phyloP scores from a whole-genome alignment of 2,888 invertebrate genomes.

The Andrena dorsata region DNA sequence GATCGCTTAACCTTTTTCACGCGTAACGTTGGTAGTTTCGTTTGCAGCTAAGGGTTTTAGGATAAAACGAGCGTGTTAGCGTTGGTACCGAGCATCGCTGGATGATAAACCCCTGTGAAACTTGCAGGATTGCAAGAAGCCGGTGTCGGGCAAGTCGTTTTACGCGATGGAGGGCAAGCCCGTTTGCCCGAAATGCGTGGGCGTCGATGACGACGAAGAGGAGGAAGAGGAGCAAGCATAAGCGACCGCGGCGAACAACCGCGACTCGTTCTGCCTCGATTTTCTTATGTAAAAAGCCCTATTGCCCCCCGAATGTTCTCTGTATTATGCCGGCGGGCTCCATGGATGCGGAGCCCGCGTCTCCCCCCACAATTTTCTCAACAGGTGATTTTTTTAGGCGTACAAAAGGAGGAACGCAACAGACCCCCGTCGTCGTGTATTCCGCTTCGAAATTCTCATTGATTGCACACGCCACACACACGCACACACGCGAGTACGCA shows the following conservation, averaged over 20 bases:
- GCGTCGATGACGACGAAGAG: slow-evolving; percentile 94
- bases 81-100: background rate
- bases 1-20: background rate
- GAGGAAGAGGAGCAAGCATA: slow-evolving; percentile 84
- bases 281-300: slow-evolving; percentile 61
- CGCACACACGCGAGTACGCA: background rate
- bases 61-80: background rate
- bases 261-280: slow-evolving; percentile 44
- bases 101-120: slow-evolving; percentile 48
- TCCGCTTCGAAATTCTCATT: slow-evolving; percentile 43
- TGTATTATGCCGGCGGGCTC: slow-evolving; percentile 75
- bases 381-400: slow-evolving; percentile 62
- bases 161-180: slow-evolving; percentile 99
- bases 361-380: slow-evolving; percentile 25
- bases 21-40: background rate
- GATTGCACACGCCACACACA: slow-evolving; percentile 15
- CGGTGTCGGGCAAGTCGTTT: slow-evolving; percentile 97
- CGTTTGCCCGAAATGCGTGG: slow-evolving; percentile 97
- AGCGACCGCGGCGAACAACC: slow-evolving; percentile 27
- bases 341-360: slow-evolving; percentile 76
- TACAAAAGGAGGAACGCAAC: slow-evolving; percentile 23
- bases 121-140: slow-evolving; percentile 95
- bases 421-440: slow-evolving; percentile 17
- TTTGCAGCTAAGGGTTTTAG: slow-evolving; percentile 20
- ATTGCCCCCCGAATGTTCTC: slow-evolving; percentile 22